A percentile compares a stretch with the other conserved stretches of the same genome.
These are phyloP conservation scores for Dicyrtoma fusca DNA, from an alignment of 2,888 invertebrate species.

Conservation along the genomic window DNA sequence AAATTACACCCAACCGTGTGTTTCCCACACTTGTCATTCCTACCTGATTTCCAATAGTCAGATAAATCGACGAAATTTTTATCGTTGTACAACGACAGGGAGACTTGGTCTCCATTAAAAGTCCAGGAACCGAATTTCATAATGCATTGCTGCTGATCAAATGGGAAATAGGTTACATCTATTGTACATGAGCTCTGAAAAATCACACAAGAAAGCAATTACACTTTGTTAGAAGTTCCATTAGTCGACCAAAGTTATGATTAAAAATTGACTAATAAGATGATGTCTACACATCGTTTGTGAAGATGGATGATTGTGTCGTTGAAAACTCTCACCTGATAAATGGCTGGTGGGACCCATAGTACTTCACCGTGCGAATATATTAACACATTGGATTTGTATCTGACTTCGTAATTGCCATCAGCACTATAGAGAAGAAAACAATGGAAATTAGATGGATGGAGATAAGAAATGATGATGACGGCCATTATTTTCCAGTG, in stretches of 20 bases:
- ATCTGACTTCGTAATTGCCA: constrained; percentile 99
- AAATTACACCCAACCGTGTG: not conserved
- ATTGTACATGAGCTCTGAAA: constrained; percentile 95
- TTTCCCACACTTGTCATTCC: no score
- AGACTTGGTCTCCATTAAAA: constrained; percentile 96
- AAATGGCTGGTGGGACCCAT: constrained; percentile 99
- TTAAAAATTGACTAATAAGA: no score
- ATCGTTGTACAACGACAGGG: constrained; percentile 88
- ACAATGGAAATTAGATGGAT: not conserved
- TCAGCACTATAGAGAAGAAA: constrained; percentile 77
- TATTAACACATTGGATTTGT: constrained; percentile 97
- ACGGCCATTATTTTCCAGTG: not conserved
- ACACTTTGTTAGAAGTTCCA: no score
- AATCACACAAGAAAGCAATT: constrained; percentile 7
- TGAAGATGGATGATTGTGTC: not conserved
- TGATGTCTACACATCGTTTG: no score
- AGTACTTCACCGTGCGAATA: constrained; percentile 95
- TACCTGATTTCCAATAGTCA: constrained; percentile 95
- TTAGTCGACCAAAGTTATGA: no score
- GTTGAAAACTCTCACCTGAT: constrained; percentile 68
- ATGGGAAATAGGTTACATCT: constrained; percentile 98
- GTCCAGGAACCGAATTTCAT: constrained; percentile 99
- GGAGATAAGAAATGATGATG: not conserved
- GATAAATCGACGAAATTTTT: constrained; percentile 95
- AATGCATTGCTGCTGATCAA: constrained; percentile 98